phyloP scores from a whole-genome alignment of 2,888 invertebrate species.

The Parasteatoda lunata region DNA sequence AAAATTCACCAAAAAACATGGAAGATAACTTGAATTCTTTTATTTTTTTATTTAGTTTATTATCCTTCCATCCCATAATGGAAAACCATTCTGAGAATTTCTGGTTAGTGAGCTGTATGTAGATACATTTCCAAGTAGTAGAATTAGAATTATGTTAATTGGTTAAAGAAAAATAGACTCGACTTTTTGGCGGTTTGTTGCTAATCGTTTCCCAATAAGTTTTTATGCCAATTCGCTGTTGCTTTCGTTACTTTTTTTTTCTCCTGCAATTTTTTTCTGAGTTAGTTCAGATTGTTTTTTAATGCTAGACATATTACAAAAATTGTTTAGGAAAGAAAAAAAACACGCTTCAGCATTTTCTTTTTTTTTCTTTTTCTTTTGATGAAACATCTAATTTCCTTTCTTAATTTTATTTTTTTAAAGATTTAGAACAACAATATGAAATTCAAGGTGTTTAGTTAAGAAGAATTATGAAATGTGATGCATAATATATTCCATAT shows the following conservation, averaged over 20 bases:
- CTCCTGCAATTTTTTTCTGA: constrained; percentile 15
- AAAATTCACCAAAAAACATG: constrained; percentile 7
- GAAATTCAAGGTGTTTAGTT: too few relatives aligned
- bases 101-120: not conserved
- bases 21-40: not conserved
- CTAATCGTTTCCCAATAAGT: constrained; percentile 56
- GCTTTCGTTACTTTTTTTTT: not conserved
- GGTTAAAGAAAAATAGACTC: constrained; percentile 35
- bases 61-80: not conserved
- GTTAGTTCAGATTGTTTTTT: not conserved
- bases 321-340: too few relatives aligned
- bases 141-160: constrained; percentile 42
- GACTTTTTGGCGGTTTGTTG: constrained; percentile 1
- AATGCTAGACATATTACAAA: too few relatives aligned
- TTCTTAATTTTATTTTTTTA: too few relatives aligned
- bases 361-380: too few relatives aligned
- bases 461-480: too few relatives aligned
- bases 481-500: too few relatives aligned
- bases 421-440: too few relatives aligned
- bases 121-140: not conserved
- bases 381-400: too few relatives aligned
- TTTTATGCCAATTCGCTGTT: constrained; percentile 12
- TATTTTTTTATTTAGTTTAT: not conserved
- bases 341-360: too few relatives aligned
- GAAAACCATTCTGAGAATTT: not conserved